Conservation (phyloP, 2,888 invertebrate genomes). For the Apotomis betuletana region DNA sequence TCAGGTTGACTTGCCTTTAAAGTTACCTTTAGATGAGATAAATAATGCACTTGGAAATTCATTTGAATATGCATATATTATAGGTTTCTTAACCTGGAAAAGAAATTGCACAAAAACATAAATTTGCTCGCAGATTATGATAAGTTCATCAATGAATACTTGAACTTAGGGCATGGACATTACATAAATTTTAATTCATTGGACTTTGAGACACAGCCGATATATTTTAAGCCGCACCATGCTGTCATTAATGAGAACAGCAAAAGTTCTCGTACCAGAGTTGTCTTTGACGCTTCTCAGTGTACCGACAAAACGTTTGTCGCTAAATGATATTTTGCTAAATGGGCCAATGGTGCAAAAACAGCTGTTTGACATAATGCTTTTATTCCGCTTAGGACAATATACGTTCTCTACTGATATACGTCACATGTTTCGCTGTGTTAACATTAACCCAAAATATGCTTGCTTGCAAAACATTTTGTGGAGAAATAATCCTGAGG, state of each 20-base stretch:
- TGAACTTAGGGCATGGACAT: neutral
- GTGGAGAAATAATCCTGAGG: slow-evolving; percentile 20
- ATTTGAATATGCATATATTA: slow-evolving; percentile 33
- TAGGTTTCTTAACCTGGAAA: slow-evolving; percentile 45
- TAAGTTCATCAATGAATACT: slow-evolving; percentile 30
- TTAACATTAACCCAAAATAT: neutral
- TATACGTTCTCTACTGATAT: slow-evolving; percentile 9
- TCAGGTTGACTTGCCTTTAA: slow-evolving; percentile 28
- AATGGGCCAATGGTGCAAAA: too few species aligned
- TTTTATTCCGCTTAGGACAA: neutral
- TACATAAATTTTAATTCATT: neutral
- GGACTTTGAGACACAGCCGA: neutral
- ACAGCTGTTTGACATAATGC: neutral
- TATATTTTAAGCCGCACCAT: neutral
- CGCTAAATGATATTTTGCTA: too few species aligned
- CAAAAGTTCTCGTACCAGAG: too few species aligned
- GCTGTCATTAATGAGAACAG: too few species aligned
- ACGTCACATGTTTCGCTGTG: neutral
- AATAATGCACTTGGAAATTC: slow-evolving; percentile 10
- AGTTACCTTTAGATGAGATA: slow-evolving; percentile 3
- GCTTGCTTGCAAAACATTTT: slow-evolving; percentile 4
- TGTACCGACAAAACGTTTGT: too few species aligned
- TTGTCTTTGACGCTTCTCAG: too few species aligned
- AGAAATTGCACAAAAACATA: slow-evolving; percentile 30
- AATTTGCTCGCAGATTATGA: slow-evolving; percentile 23